phyloP scores from a whole-genome alignment of 2,888 invertebrate species.

The Tuta absoluta region DNA sequence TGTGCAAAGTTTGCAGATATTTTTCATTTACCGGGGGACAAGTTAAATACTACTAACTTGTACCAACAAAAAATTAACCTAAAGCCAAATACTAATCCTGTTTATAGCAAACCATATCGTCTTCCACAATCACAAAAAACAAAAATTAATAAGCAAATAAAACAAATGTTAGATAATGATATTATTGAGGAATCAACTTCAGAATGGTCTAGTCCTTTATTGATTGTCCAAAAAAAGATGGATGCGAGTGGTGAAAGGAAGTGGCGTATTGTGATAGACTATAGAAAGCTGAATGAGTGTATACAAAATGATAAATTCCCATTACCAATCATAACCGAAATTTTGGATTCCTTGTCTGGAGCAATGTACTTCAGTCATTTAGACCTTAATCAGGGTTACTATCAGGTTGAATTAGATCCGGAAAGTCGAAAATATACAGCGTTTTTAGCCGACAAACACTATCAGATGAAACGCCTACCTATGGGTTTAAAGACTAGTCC shows the following conservation, averaged over 20 bases:
- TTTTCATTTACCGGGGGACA: too few relatives aligned
- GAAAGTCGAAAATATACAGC: conserved; percentile 1
- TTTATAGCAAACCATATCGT: conserved; percentile 27
- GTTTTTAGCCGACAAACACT: not conserved
- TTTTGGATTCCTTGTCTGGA: too few relatives aligned
- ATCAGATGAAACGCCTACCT: not conserved
- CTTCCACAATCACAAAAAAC: conserved; percentile 25
- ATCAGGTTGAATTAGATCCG: not conserved
- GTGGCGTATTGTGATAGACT: conserved; percentile 25
- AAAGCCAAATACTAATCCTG: conserved; percentile 24
- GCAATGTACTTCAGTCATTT: too few relatives aligned
- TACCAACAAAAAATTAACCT: conserved; percentile 26
- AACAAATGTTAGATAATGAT: conserved; percentile 15
- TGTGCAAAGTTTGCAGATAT: too few relatives aligned
- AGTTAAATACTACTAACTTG: too few relatives aligned
- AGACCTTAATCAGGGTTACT: too few relatives aligned
- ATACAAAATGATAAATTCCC: conserved; percentile 23
- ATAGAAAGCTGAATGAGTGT: conserved; percentile 20
- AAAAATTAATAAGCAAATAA: conserved; percentile 12
- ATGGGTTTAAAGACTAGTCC: conserved; percentile 5
- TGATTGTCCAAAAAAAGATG: conserved; percentile 16
- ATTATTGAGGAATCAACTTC: conserved; percentile 14
- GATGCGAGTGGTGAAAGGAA: conserved; percentile 2
- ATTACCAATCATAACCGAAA: too few relatives aligned
- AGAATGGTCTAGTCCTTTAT: conserved; percentile 23